Percentiles rank a stretch among this genome's conserved stretches.
Evolutionary conservation across 1,140 invertebrate genomes (phyloP).

Genomic region (Dryas iulia): DNA sequence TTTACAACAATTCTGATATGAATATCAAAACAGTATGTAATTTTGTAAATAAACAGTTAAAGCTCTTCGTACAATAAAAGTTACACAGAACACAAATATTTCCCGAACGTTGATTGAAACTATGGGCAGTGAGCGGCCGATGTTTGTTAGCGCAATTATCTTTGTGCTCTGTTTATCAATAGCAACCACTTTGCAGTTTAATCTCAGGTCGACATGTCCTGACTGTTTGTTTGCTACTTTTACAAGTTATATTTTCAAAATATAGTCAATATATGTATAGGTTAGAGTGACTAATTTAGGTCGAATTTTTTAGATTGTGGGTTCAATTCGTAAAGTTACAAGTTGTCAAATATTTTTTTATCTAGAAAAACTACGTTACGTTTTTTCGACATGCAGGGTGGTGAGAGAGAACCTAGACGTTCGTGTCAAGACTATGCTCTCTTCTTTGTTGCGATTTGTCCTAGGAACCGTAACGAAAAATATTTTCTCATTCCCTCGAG

Average conservation of each 20-base stretch:
- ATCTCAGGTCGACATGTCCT: slow-evolving; percentile 6
- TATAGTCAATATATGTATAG: neutral
- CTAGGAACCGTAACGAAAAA: no score
- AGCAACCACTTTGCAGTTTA: slow-evolving; percentile 8
- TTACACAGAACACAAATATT: slow-evolving; percentile 1
- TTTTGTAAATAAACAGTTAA: neutral
- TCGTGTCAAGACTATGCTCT: no score
- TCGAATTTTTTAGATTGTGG: no score
- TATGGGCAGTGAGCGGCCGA: slow-evolving; percentile 10
- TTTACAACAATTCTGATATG: no score
- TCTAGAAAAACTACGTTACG: no score
- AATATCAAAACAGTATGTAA: neutral
- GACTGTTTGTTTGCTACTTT: neutral
- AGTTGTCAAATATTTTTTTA: no score
- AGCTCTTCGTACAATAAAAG: neutral
- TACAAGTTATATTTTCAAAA: neutral
- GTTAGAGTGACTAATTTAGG: neutral
- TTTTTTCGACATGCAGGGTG: no score
- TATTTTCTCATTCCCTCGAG: no score
- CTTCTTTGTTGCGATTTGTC: no score
- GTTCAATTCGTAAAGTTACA: neutral
- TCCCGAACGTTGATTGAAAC: slow-evolving; percentile 15
- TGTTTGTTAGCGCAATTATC: slow-evolving; percentile 20
- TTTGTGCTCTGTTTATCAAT: slow-evolving; percentile 24
- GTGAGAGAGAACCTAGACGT: no score